Conservation (phyloP, 2,113 vertebrate species). For the Hippolais icterina region DNA sequence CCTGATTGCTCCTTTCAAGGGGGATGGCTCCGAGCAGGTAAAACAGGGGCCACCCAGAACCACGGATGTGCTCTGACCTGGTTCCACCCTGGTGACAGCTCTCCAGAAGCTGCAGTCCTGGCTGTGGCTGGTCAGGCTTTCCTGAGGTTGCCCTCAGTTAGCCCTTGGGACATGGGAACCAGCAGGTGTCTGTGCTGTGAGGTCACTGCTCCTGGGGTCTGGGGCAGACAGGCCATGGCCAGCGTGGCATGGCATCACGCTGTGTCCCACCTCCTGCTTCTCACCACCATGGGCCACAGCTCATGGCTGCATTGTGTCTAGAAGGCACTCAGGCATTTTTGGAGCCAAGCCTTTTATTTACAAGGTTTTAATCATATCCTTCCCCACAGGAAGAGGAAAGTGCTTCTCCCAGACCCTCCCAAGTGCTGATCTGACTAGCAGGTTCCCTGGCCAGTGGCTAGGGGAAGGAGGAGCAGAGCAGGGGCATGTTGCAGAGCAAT, state of each 20-base stretch:
- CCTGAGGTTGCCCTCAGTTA: not conserved
- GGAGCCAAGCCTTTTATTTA: conserved; percentile 6
- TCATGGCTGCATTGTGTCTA: not conserved
- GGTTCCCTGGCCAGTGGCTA: not conserved
- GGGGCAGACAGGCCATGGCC: not conserved
- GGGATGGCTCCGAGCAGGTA: accelerated
- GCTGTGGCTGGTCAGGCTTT: not conserved
- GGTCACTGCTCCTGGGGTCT: not conserved
- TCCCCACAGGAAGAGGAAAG: conserved; percentile 27
- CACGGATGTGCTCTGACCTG: not conserved
- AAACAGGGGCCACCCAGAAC: not conserved
- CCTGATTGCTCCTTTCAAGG: not conserved
- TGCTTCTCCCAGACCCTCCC: conserved; percentile 6
- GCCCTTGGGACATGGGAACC: not conserved
- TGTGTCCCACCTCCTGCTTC: not conserved
- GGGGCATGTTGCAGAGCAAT: not conserved
- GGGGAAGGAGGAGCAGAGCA: not conserved
- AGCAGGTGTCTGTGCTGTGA: not conserved
- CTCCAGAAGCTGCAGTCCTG: not conserved
- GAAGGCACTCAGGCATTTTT: not conserved
- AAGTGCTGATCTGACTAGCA: not conserved
- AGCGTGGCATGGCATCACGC: accelerated
- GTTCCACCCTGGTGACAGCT: not conserved
- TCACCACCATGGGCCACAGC: not conserved
- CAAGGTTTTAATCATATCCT: conserved; percentile 35